phyloP scores from a whole-genome alignment of 2,888 invertebrate genomes.

The Atethmia centrago region DNA sequence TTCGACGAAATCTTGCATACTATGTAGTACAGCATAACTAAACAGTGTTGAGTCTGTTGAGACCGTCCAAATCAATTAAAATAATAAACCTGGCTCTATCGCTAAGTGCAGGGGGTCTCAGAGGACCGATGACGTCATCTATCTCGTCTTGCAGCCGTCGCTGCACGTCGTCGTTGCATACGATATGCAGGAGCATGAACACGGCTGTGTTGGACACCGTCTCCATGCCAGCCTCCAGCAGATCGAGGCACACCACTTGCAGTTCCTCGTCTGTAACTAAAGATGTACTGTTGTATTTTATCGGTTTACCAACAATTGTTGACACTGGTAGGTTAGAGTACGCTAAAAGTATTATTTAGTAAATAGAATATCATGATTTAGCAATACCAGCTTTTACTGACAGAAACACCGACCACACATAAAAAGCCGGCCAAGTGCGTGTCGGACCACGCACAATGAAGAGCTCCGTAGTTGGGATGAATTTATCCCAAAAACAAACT shows the following conservation, averaged over 20 bases:
- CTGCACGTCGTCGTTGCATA: constrained; percentile 90
- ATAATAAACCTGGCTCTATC: constrained; percentile 88
- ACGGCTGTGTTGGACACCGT: constrained; percentile 92
- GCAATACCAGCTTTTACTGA: neutral
- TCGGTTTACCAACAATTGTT: neutral
- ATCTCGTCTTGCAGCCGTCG: constrained; percentile 91
- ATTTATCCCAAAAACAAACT: no score
- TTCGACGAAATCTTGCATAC: neutral
- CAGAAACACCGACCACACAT: neutral
- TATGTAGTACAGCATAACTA: neutral
- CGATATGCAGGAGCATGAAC: constrained; percentile 91
- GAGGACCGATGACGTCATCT: constrained; percentile 90
- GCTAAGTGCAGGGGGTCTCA: constrained; percentile 88
- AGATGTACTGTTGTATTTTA: neutral
- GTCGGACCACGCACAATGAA: no score
- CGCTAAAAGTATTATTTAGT: neutral
- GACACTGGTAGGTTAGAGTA: neutral
- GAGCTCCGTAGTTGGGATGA: no score
- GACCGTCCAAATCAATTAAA: neutral
- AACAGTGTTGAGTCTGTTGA: neutral
- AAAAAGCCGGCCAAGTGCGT: no score
- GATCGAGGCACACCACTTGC: constrained; percentile 91
- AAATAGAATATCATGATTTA: neutral
- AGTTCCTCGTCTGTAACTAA: constrained; percentile 83
- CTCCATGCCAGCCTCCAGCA: constrained; percentile 93